Base-by-base conservation (phyloP, 37 sponge, comb jelly and placozoan genomes). In the Bolinopsis microptera region DNA sequence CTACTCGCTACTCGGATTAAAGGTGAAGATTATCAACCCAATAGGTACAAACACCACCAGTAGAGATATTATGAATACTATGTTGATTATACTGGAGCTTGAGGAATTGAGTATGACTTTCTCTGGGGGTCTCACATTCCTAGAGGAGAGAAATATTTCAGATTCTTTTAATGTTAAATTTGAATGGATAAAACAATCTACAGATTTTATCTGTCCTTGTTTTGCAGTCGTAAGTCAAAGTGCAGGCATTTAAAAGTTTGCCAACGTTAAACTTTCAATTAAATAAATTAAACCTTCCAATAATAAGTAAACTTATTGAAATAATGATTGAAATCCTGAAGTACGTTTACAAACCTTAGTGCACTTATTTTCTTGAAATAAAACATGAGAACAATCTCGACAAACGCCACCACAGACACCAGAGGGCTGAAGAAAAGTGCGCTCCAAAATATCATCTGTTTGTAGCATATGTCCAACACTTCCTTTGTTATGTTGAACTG, bases 401-500 rank as follows among this genome's bases (percentile, higher is more conserved):
- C 38, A 3, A 82, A 35, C 1, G 83, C 83, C 38, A 82, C 83
- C 13, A 82, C 38, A 2, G 38, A 36, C 24, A 82, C 31, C 0
- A 82, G 83, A 8, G 83, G 83, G 23, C 83, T 30, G 38, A 32
- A 82, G 83, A 36, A 82, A 18, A 82, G 83, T 5, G 83, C 83
- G 5, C 37, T 9, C 83, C 83, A 82, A 23, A 82, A 82, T 82
- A 82, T 82, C 83, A 82, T 82, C 31, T 82, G 83, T 35, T 82
- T 82, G 83, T 82, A 82, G 38, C 83, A 82, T 2, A 82, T 32
- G 23, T 82, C 83, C 38, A 82, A 35, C 38, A 82, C 83, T 31
- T 82, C 83, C 38, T 82, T 82, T 5, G 83, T 30, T 32, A 82
- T 82, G 83, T 82, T 82, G 83, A 82, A 82, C 38, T 82, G 36